Conservation (phyloP, 2,113 vertebrate genomes). For the Tiliqua scincoides region DNA sequence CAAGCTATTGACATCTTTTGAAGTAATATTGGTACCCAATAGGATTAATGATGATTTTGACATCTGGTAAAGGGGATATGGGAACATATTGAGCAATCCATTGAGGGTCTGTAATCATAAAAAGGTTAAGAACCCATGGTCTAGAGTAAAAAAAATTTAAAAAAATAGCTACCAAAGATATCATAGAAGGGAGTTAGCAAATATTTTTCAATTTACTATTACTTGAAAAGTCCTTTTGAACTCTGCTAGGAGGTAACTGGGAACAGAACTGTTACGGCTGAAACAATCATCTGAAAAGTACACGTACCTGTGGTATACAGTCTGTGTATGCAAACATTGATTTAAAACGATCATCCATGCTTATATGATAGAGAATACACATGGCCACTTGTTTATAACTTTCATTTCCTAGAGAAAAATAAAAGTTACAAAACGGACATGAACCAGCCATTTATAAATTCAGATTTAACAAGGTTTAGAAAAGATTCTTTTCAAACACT, state of each 20-base stretch:
- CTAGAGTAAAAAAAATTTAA: neutral
- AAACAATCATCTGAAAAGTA: neutral
- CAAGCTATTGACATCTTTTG: no score
- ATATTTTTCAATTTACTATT: slow-evolving; percentile 16
- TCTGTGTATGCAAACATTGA: slow-evolving; percentile 94
- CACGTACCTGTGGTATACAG: slow-evolving; percentile 92
- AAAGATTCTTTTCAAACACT: neutral
- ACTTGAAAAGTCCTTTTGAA: slow-evolving; percentile 58
- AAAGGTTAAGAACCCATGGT: no score
- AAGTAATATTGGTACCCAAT: no score
- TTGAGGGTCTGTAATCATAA: no score
- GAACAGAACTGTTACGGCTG: neutral
- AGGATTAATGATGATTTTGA: no score
- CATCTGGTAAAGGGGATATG: no score
- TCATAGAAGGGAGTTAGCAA: neutral
- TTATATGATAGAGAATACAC: slow-evolving; percentile 95
- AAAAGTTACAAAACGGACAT: neutral
- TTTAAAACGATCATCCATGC: slow-evolving; percentile 91
- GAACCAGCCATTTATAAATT: neutral
- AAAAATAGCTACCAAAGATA: neutral
- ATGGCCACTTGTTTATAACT: slow-evolving; percentile 91
- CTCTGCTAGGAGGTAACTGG: slow-evolving; percentile 31
- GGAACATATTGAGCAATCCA: no score
- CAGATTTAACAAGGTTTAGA: neutral
- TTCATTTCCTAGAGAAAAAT: slow-evolving; percentile 86